A percentile compares a stretch with the other conserved stretches of the same genome.
Conservation (phyloP, 2,113 vertebrate genomes). For the Laterallus jamaicensis region DNA sequence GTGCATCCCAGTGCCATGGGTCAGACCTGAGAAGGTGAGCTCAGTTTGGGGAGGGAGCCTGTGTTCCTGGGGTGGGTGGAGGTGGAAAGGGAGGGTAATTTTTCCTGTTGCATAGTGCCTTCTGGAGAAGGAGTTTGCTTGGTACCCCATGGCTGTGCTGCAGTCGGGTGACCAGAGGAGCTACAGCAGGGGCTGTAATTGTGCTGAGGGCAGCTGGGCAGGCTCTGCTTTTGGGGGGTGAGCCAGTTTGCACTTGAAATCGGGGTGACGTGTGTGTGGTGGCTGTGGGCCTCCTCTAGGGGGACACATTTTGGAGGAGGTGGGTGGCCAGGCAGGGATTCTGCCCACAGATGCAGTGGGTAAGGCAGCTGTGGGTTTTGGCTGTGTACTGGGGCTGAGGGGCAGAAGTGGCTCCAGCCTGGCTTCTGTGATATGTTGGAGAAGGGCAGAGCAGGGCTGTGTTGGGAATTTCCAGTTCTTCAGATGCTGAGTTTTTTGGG, state of each 20-base stretch:
- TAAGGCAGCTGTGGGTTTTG: neutral
- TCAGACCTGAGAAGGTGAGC: neutral
- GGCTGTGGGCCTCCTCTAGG: neutral
- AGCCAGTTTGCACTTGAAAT: neutral
- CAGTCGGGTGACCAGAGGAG: neutral
- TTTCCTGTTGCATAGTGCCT: neutral
- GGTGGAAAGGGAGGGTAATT: neutral
- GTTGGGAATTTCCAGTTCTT: neutral
- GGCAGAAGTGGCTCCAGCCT: neutral
- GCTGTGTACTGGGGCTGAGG: too few relatives aligned
- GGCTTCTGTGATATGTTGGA: neutral
- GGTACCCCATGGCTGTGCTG: neutral
- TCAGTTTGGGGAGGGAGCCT: neutral
- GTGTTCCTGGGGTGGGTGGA: neutral
- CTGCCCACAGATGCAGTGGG: neutral
- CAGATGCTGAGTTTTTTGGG: neutral
- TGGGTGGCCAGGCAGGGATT: neutral
- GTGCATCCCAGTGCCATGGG: fast-evolving
- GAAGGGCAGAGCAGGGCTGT: neutral
- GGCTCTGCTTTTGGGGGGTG: neutral
- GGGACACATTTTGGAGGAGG: fast-evolving
- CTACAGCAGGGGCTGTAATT: neutral
- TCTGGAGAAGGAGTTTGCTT: neutral
- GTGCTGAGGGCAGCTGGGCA: neutral
- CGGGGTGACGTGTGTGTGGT: neutral